Conservation (phyloP, 2,113 vertebrate species). For the Ivindomyrus marchei region DNA sequence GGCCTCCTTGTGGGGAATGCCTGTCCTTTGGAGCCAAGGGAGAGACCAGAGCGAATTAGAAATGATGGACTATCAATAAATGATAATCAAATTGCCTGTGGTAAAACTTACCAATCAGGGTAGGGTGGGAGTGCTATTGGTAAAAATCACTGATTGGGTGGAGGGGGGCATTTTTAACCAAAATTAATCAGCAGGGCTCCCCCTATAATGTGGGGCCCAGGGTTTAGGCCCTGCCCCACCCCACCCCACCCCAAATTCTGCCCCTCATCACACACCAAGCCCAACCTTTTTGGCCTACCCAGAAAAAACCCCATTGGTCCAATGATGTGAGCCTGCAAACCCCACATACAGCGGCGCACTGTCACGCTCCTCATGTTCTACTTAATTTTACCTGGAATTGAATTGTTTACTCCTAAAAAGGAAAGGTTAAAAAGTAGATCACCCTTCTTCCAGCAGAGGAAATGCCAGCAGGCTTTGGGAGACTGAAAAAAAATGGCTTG, state of each 20-base stretch:
- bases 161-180: not conserved
- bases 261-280: not conserved
- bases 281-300: not conserved
- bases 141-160: not conserved
- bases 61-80: not conserved
- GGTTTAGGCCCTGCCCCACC: not conserved
- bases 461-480: not conserved
- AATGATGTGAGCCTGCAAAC: not conserved
- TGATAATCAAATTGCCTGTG: not conserved
- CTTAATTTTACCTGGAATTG: not conserved
- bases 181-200: not conserved
- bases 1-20: not conserved
- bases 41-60: not conserved
- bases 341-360: not conserved
- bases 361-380: not conserved
- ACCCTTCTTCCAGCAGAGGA: not conserved
- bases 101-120: too few relatives aligned
- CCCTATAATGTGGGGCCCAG: not conserved
- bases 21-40: not conserved
- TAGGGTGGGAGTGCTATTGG: not conserved
- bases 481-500: not conserved
- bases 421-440: not conserved
- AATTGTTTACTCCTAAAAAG: conserved; percentile 1
- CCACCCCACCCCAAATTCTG: not conserved
- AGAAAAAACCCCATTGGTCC: not conserved